Evolutionary conservation across 2,888 invertebrate genomes (phyloP), one percentile per base, ranked within the genome.

Genomic region (Lysandra bellargus): DNA sequence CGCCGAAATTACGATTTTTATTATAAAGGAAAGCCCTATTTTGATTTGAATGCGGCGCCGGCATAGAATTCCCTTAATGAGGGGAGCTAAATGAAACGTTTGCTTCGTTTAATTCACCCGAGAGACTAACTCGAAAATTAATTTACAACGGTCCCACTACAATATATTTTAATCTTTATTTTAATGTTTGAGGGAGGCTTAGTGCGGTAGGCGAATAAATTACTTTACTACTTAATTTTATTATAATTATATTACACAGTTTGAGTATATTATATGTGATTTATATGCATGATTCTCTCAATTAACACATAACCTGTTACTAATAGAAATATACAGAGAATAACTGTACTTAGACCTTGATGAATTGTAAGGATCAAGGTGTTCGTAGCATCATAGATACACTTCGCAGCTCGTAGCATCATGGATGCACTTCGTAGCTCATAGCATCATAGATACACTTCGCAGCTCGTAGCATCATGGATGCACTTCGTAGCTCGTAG

Each of bases 101-200:
- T 74, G 80, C 78, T 82, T 79, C 79, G 77, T 81, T 81, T 79
- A 76, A 79, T 81, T 80, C 79, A 80, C 81, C 79, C 72, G 33
- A 80, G 82, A 79, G 81, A 81, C 80, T 81, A 79, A 79, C 78
- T 73, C 78, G 69, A 79, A 76, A 81, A 82, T 82, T 82, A 82
- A 82, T 82, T 81, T 80, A 78, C 82, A 81, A 74, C 61, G 57
- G 73, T 78, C 73, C 37, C 73, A 57, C 61, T 78, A 64, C 44
- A 44, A 44, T 78, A 57, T 76, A 57, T 37, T 57, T 33, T 33
- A 76, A 76, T 57, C 49, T 57, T 33, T 33, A 53, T 76, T 57
- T 49, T n/a, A 44, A 75, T 75, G 44, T 49, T 37, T 14, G 9
- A n/a, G 33, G 33, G 69, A 69, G 14, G 64, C 64, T 64, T 9